Percentiles rank a stretch among this genome's conserved stretches.
These are phyloP conservation scores for Gymnarchus niloticus DNA, from an alignment of 2,113 vertebrate species.

Conservation along the genomic window DNA sequence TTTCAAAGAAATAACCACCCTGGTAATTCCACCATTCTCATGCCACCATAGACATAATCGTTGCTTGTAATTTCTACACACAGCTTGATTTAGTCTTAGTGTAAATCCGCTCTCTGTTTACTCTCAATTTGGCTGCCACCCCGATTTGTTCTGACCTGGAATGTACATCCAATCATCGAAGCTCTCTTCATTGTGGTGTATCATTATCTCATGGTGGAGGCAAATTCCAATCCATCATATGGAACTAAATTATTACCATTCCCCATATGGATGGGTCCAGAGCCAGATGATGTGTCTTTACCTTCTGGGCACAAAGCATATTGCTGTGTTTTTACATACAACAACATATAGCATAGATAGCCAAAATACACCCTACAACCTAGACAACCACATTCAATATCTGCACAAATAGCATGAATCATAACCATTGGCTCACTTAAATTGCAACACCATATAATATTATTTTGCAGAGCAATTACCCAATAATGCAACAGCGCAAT, in stretches of 20 bases:
- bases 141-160: neutral
- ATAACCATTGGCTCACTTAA: neutral
- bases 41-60: neutral
- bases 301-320: neutral
- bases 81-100: neutral
- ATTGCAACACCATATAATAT: neutral
- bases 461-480: neutral
- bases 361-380: neutral
- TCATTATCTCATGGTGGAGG: neutral
- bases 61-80: neutral
- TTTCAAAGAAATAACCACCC: neutral
- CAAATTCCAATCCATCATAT: neutral
- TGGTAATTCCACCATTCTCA: neutral
- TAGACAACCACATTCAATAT: neutral
- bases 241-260: neutral
- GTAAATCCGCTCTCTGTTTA: neutral
- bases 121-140: neutral
- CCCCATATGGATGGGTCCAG: neutral
- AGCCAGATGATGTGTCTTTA: neutral
- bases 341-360: neutral
- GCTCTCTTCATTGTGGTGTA: neutral
- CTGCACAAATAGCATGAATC: neutral
- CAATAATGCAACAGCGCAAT: neutral
- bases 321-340: neutral
- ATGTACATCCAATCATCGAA: neutral